Evolutionary conservation across 2,888 invertebrate genomes (phyloP).

Genomic region (Ectemnius continuus): DNA sequence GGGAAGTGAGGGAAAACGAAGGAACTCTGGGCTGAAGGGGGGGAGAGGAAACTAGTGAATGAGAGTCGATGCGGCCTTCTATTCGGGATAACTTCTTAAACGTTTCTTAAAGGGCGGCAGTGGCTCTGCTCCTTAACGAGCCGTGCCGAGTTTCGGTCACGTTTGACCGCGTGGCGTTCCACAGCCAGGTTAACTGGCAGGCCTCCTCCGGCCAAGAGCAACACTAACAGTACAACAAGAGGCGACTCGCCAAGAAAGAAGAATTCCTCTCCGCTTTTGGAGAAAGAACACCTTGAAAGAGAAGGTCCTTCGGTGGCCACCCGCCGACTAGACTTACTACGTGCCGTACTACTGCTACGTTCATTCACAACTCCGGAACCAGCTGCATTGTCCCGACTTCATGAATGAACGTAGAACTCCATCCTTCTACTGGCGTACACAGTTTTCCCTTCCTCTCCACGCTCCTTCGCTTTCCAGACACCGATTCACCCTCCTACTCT

Average conservation of each 20-base stretch:
- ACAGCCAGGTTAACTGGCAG: too few relatives aligned
- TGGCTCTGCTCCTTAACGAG: conserved; percentile 56
- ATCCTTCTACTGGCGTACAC: conserved; percentile 35
- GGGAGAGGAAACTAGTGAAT: conserved; percentile 28
- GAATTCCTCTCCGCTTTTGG: conserved; percentile 20
- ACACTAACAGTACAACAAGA: background rate
- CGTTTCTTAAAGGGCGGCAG: conserved; percentile 66
- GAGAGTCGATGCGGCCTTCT: conserved; percentile 23
- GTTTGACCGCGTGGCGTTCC: conserved; percentile 51
- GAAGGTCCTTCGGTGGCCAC: conserved; percentile 37
- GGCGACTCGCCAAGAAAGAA: background rate
- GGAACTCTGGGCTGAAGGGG: background rate
- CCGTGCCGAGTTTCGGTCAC: conserved; percentile 65
- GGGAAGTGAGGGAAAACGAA: too few relatives aligned
- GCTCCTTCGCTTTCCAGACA: background rate
- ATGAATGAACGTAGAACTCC: conserved; percentile 70
- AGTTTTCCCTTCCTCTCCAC: background rate
- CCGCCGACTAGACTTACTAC: conserved; percentile 48
- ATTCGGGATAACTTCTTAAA: conserved; percentile 70
- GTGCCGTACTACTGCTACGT: conserved; percentile 68
- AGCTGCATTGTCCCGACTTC: conserved; percentile 58
- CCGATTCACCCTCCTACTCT: background rate
- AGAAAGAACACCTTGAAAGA: conserved; percentile 25
- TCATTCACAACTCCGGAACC: conserved; percentile 69
- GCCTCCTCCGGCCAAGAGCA: too few relatives aligned